phyloP scores from a whole-genome alignment of 2,113 vertebrate genomes.

The Physeter macrocephalus region DNA sequence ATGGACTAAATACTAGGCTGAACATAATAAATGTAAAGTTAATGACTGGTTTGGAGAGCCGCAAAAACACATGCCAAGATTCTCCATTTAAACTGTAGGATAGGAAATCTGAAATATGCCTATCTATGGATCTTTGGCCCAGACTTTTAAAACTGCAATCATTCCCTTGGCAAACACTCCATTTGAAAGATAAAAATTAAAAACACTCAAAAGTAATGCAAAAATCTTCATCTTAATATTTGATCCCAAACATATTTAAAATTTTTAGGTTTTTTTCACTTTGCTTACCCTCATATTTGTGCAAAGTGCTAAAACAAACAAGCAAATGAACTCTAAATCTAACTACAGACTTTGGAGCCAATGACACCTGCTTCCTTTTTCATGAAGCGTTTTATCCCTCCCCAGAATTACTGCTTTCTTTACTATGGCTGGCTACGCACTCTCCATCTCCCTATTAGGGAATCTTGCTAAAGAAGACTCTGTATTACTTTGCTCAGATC shows the following conservation, averaged over 20 bases:
- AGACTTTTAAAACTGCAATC: background rate
- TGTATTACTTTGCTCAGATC: background rate
- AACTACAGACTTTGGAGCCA: background rate
- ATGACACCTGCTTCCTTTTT: background rate
- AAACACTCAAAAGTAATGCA: background rate
- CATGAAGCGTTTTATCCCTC: background rate
- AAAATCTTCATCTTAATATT: background rate
- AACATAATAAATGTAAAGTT: conserved; percentile 35
- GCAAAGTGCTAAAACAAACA: background rate
- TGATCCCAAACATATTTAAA: background rate
- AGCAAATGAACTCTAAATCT: background rate
- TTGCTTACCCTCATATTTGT: background rate
- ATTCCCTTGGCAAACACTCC: background rate
- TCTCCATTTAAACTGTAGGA: conserved; percentile 15
- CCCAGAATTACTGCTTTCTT: background rate
- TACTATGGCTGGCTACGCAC: too few relatives aligned
- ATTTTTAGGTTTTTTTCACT: background rate
- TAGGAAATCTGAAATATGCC: background rate
- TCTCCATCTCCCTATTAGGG: background rate
- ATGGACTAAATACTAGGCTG: conserved; percentile 24
- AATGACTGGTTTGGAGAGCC: conserved; percentile 46
- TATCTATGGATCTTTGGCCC: background rate
- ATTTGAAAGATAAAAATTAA: background rate
- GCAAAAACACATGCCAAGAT: conserved; percentile 46
- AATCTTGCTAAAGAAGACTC: background rate